Evolutionary conservation across 2,797 vertebrate species (phyloP), one percentile per base, ranked within the genome.

Genomic region (Parotocinclus haroldoi): DNA sequence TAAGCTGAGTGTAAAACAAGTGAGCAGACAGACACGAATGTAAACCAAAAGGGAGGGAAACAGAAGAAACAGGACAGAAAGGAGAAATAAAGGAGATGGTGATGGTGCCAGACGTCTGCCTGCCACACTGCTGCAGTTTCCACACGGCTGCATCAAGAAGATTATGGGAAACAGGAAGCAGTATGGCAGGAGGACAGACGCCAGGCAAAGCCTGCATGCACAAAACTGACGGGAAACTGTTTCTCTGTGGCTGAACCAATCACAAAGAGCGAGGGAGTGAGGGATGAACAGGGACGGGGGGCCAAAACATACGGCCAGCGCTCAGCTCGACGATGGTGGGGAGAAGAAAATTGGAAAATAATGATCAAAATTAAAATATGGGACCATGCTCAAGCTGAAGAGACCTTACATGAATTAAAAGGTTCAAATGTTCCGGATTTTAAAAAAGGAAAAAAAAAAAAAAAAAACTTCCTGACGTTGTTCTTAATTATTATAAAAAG

Each of bases 201-300:
- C 74, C 65, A 68, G 16, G 76, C 68, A 81, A 83, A 89, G 88
- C 93, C 93, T 95, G 94, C 91, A 90, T 93, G 93, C 94, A 96
- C 94, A 96, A 95, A 96, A 96, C 94, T 96, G 94, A 96, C 94
- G 94, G 94, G 94, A 95, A 94, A 94, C 93, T 83, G 91, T 79
- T 64, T 93, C 93, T 91, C 85, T 57, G 84, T 91, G 93, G 91
- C 93, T 93, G 92, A 89, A 86, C 93, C 91, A 86, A 94, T 92
- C 93, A 61, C 91, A 91, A 91, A 79, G 87, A 82, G 83, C 83
- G 81, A 82, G 86, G 86, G 82, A 74, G 53, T 17, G 44, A 62
- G 58, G 67, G 19, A 46, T 17, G 59, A 46, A 53, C 49, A 54
- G 50, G 79, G 18, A 55, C 3, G 84, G 86, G 83, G 85, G 87